Conservation (phyloP, 2,888 invertebrate genomes). For the Zaprionus obscuricornis region DNA sequence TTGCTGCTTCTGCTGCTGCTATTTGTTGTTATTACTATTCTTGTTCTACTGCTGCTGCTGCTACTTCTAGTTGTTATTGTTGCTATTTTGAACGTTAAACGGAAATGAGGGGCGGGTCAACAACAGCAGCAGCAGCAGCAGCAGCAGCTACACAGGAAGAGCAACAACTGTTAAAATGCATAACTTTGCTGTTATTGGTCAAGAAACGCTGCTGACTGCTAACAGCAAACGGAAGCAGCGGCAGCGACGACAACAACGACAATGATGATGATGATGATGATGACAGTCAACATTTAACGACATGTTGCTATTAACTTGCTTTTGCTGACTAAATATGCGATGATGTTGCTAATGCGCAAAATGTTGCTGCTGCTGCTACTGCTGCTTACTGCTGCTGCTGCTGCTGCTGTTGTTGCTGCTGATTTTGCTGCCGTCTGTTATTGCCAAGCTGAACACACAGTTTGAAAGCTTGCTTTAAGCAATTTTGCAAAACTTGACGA, state of each 20-base stretch:
- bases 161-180: constrained; percentile 36
- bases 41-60: too few relatives aligned
- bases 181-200: constrained; percentile 23
- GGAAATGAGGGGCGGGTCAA: constrained; percentile 55
- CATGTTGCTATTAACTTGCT: too few relatives aligned
- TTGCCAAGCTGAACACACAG: too few relatives aligned
- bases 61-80: constrained; percentile 7
- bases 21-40: constrained; percentile 19
- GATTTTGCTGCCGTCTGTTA: too few relatives aligned
- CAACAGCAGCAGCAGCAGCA: constrained; percentile 2
- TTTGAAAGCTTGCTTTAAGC: too few relatives aligned
- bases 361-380: neutral
- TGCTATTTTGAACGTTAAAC: constrained; percentile 25
- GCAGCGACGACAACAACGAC: neutral
- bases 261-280: too few relatives aligned
- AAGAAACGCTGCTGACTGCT: constrained; percentile 7
- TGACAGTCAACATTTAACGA: neutral
- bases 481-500: too few relatives aligned
- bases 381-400: neutral
- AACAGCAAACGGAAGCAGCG: constrained; percentile 19
- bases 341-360: constrained; percentile 27
- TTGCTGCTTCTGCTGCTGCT: too few relatives aligned
- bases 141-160: too few relatives aligned
- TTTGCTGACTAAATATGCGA: too few relatives aligned
- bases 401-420: too few relatives aligned